These are phyloP conservation scores for Monodelphis domestica DNA, from an alignment of 2,797 vertebrate species.

Conservation along the genomic window DNA sequence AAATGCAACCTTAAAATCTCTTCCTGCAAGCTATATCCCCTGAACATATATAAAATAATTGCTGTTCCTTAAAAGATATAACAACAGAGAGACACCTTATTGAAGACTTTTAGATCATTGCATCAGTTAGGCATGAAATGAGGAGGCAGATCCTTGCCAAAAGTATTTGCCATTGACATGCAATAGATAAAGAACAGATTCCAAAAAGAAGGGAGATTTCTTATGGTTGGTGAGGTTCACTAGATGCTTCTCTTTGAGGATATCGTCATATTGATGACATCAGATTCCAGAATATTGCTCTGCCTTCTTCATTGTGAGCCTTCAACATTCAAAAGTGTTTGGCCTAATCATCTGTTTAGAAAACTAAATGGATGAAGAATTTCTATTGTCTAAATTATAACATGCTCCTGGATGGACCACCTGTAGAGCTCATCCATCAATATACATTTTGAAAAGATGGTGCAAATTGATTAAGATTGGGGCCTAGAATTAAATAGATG, in stretches of 20 bases:
- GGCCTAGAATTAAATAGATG: not conserved
- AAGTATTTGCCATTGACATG: not conserved
- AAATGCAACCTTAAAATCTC: not conserved
- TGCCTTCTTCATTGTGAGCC: not conserved
- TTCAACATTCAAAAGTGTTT: not conserved
- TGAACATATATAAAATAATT: not conserved
- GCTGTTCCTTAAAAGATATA: not conserved
- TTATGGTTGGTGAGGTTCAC: not conserved
- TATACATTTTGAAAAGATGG: not conserved
- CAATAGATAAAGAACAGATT: not conserved
- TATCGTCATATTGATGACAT: not conserved
- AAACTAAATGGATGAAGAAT: not conserved
- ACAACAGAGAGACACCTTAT: not conserved
- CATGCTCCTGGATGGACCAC: not conserved
- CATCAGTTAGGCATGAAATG: not conserved
- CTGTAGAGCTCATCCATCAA: not conserved
- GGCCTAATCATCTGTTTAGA: not conserved
- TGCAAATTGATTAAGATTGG: not conserved
- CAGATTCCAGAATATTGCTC: not conserved
- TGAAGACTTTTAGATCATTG: not conserved
- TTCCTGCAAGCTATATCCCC: not conserved
- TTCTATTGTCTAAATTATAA: not conserved
- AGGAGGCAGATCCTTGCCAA: not conserved
- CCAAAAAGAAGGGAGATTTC: not conserved
- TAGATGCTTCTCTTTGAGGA: not conserved